A percentile compares a stretch with the other conserved stretches of the same genome.
phyloP scores from a whole-genome alignment of 53 echinoderm and acorn worm species.

The Crossaster papposus region DNA sequence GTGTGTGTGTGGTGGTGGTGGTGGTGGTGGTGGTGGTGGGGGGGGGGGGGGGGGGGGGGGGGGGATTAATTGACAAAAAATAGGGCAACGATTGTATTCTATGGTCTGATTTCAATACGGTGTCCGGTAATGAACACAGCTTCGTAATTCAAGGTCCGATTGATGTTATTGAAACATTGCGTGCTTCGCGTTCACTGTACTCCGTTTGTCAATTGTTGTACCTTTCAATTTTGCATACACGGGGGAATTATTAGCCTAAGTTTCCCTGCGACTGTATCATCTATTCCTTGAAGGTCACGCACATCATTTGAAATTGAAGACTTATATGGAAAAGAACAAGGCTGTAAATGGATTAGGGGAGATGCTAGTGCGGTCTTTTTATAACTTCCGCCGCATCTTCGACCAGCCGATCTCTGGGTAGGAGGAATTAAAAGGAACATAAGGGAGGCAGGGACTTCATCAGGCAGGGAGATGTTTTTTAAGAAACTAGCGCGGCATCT shows the following conservation, averaged over 20 bases:
- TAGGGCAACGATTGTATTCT: no score
- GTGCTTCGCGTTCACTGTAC: background rate
- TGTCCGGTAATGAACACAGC: background rate
- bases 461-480: background rate
- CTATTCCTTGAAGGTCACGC: constrained; percentile 12
- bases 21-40: no score
- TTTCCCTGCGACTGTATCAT: background rate
- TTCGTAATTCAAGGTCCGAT: background rate
- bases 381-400: constrained; percentile 29
- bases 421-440: background rate
- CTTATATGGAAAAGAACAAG: background rate
- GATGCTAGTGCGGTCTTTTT: background rate
- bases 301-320: constrained; percentile 1
- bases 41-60: no score
- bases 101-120: background rate
- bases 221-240: background rate
- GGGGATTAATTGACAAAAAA: no score
- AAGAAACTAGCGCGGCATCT: constrained; percentile 38
- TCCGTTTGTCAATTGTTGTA: background rate
- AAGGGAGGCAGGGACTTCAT: background rate
- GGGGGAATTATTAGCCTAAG: background rate
- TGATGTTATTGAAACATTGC: background rate
- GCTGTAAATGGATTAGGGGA: constrained; percentile 16
- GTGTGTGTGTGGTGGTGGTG: no score
- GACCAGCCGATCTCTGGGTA: background rate